Percentiles rank a stretch among this genome's conserved stretches.
Conservation (phyloP, 2,113 vertebrate genomes). For the Hucho hucho region DNA sequence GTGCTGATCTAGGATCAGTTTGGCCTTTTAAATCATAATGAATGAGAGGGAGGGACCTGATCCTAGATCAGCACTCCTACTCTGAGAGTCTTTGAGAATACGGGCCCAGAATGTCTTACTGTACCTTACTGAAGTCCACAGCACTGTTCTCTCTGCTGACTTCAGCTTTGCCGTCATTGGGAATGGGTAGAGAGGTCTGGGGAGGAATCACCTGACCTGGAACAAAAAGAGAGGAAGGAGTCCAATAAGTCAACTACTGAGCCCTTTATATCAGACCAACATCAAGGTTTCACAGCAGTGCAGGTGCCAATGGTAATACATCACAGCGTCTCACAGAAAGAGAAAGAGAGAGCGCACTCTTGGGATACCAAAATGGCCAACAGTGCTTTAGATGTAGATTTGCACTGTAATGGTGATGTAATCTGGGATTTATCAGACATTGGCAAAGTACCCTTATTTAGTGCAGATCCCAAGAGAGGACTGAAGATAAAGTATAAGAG, state of each 20-base stretch:
- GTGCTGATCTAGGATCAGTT: no score
- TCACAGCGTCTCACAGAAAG: background rate
- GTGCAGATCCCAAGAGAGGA: slow-evolving; percentile 5
- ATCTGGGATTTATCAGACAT: slow-evolving; percentile 25
- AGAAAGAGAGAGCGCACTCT: background rate
- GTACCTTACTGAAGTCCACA: slow-evolving; percentile 97
- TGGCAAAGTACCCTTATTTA: slow-evolving; percentile 18
- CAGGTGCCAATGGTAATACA: background rate
- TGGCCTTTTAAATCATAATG: background rate
- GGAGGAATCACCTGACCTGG: slow-evolving; percentile 89
- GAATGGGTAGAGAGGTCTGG: slow-evolving; percentile 80
- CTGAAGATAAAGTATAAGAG: background rate
- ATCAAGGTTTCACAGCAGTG: slow-evolving; percentile 5
- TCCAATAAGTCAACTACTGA: background rate
- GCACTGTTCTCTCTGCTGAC: slow-evolving; percentile 90
- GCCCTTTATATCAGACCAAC: background rate
- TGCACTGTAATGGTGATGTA: no score
- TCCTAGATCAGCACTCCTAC: no score
- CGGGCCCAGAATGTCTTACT: background rate
- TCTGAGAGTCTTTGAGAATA: no score
- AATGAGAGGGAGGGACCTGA: background rate
- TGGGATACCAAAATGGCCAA: background rate
- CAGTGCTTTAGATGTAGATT: slow-evolving; percentile 1
- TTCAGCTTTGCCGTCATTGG: slow-evolving; percentile 82
- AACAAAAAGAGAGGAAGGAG: slow-evolving; percentile 60